Percentiles rank a stretch among this genome's conserved stretches.
phyloP scores from a whole-genome alignment of 2,113 vertebrate species.

The Peucedramus taeniatus region DNA sequence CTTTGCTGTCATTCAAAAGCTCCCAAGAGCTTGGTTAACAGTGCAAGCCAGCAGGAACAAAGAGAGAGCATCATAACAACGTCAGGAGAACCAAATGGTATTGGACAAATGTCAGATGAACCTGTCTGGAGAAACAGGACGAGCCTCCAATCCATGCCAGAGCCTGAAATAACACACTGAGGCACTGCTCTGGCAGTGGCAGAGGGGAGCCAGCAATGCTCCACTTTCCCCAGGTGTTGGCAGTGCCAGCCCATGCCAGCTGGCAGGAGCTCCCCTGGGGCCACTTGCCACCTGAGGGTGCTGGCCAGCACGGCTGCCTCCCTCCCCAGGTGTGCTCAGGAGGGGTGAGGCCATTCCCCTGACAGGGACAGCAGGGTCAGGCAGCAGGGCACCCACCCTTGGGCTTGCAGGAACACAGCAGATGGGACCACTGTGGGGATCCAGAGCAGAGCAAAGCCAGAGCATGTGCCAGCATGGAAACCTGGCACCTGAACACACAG shows the following conservation, averaged over 20 bases:
- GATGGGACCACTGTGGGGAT: fast-evolving
- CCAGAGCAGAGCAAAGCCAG: not conserved
- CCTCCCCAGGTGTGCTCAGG: not conserved
- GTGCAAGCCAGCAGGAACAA: not conserved
- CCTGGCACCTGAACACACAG: no score
- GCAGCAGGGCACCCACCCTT: not conserved
- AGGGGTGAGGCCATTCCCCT: not conserved
- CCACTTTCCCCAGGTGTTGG: not conserved
- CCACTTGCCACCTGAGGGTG: not conserved
- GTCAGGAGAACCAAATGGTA: not conserved
- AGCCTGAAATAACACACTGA: not conserved
- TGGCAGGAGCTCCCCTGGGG: not conserved
- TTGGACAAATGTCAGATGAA: not conserved
- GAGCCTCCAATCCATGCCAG: not conserved
- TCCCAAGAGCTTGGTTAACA: not conserved
- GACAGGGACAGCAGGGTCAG: not conserved
- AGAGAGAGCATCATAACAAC: not conserved
- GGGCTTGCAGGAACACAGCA: not conserved
- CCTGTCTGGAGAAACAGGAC: not conserved
- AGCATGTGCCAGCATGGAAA: not conserved
- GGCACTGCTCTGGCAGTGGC: not conserved
- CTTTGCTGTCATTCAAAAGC: not conserved
- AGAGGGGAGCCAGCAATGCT: not conserved
- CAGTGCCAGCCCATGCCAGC: not conserved
- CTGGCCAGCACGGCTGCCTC: not conserved